Conservation (phyloP, 92 coral and sea anemone genomes). For the Epizoanthus fatuus region DNA sequence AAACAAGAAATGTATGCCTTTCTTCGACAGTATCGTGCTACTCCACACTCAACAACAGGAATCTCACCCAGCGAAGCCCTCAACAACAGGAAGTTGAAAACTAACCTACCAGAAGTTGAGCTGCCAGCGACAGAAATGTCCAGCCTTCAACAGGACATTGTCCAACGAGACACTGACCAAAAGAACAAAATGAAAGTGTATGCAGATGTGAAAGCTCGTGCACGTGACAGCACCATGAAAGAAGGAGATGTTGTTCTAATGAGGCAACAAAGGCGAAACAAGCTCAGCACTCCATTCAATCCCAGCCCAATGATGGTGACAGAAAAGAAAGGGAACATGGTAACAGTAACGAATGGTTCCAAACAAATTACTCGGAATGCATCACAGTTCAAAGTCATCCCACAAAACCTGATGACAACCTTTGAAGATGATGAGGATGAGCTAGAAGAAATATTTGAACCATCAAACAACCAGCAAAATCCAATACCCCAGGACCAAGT, state of each 20-base stretch:
- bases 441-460: slow-evolving; percentile 11
- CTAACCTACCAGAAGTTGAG: slow-evolving; percentile 55
- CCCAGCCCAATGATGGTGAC: slow-evolving; percentile 29
- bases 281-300: slow-evolving; percentile 49
- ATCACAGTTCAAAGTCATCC: slow-evolving; percentile 52
- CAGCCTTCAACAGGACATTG: slow-evolving; percentile 24
- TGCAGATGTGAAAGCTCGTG: slow-evolving; percentile 22
- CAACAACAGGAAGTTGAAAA: slow-evolving; percentile 61
- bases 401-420: slow-evolving; percentile 25
- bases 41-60: slow-evolving; percentile 62
- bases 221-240: slow-evolving; percentile 24
- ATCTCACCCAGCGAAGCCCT: slow-evolving; percentile 65
- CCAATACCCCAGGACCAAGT: slow-evolving; percentile 6
- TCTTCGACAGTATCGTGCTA: slow-evolving; percentile 64
- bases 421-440: slow-evolving; percentile 27
- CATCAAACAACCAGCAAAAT: not conserved
- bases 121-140: slow-evolving; percentile 5
- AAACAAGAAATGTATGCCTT: slow-evolving; percentile 68
- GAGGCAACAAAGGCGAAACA: slow-evolving; percentile 61
- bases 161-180: slow-evolving; percentile 6
- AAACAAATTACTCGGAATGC: slow-evolving; percentile 51
- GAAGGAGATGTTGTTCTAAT: not conserved
- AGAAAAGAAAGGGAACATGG: slow-evolving; percentile 43
- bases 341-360: slow-evolving; percentile 53
- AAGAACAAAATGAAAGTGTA: slow-evolving; percentile 16